Base-by-base conservation (phyloP, 30 jellyfish, hydroid and myxozoan genomes). In the Mastigias papua region DNA sequence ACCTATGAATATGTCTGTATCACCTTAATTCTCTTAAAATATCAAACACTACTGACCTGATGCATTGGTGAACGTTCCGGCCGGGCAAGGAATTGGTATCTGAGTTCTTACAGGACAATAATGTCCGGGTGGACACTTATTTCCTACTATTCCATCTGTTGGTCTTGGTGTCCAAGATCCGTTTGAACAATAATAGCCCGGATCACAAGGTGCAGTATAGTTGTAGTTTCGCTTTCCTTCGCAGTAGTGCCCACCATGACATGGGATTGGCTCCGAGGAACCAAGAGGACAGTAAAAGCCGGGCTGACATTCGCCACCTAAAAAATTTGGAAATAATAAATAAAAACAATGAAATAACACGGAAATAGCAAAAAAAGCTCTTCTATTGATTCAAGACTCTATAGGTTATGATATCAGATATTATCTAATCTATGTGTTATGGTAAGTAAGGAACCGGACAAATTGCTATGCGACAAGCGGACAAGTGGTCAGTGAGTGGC, bases 301-400 rank as follows among this genome's bases (percentile, higher is more conserved):
- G 21, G 97, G 97, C 69, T 86, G 99, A 66, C 99, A 94, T 81
- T 76, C 97, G 6, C 99, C 99, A 70, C 99, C 99, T 94, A 77
- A 17, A 80, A 46, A 13, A n/a, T n/a, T n/a, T 20, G 54, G 54
- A 31, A 28, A 75, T 37, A 30, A n/a, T 17, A 5, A 29, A 31
- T 20, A 31, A 54, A 27, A 54, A 28, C 32, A 77, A 22, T 68
- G 10, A 68, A 33, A 68, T 3, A 25, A 22, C 7, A 60, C 17
- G n/a, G n/a, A n/a, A n/a, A n/a, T n/a, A n/a, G n/a, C n/a, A n/a
- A n/a, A n/a, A n/a, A n/a, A n/a, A n/a, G n/a, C n/a, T n/a, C n/a
- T n/a, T n/a, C n/a, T n/a, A n/a, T n/a, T n/a, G n/a, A n/a, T n/a
- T n/a, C n/a, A n/a, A n/a, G n/a, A n/a, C n/a, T n/a, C n/a, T n/a